Base-by-base conservation (phyloP, 2,113 vertebrate species). In the Ovis canadensis region DNA sequence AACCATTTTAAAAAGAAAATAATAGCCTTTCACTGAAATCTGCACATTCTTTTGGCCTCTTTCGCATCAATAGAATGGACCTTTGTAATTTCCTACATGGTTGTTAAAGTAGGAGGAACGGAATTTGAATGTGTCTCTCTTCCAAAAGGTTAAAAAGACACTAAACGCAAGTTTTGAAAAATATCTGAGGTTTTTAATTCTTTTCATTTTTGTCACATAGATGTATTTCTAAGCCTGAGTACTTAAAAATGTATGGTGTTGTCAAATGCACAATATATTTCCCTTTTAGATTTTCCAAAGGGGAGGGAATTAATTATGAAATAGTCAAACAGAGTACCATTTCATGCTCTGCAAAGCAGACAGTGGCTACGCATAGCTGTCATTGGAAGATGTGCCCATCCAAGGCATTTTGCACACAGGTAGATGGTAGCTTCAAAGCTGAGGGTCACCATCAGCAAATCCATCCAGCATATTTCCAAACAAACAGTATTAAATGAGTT, bases 181-280 rank as follows among this genome's bases (percentile, higher is more conserved):
- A 89, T 62, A 88, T 3, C 33, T 11, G 10, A 96, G 33, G 59
- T 40, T 91, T 74, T 91, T 86, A n/a, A 74, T 95, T 95, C 40
- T 93, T 86, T 54, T 83, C 82, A 55, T 89, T 95, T 88, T 21
- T 59, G 54, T 36, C 92, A 55, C 90, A 77, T 0, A 57, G 40
- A 12, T 95, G 48, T 25, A 27, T 43, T 74, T 97, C 84, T 55
- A n/a, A 82, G 88, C n/a, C 43, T 7, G 52, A 91, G 64, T 29
- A 86, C 27, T 92, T 94, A 8, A 82, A 93, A 88, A 95, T 91
- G 40, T 48, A 88, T 50, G 67, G 27, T 81, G 59, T 23, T 83
- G 67, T 87, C 93, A 82, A 78, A 40, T 48, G n/a, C 54, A 91
- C 84, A 93, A 59, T 62, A 54, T 64, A 40, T 54, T 90, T 84